phyloP scores from a whole-genome alignment of 2,797 vertebrate species.

The Poliocrania exsul region DNA sequence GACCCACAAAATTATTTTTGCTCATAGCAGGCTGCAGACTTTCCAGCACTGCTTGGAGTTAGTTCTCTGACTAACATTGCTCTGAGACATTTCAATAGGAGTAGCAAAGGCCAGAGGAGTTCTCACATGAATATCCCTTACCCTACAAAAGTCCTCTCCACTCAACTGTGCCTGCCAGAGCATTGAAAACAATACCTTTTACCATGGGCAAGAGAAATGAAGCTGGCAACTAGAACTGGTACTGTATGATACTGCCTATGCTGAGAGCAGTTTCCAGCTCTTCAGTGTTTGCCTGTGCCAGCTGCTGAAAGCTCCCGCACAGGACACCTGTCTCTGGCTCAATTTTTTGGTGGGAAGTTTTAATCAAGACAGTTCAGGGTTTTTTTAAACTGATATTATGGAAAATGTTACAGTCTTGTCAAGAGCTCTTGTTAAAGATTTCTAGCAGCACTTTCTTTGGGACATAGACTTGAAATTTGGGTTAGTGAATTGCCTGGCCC shows the following conservation, averaged over 20 bases:
- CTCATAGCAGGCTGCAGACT: background rate
- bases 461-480: background rate
- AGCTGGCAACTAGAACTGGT: background rate
- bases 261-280: no score
- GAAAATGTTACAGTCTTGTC: background rate
- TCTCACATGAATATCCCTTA: background rate
- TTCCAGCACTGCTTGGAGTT: background rate
- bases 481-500: background rate
- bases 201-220: background rate
- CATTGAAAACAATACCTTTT: background rate
- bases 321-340: fast-evolving
- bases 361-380: background rate
- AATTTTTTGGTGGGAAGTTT: background rate
- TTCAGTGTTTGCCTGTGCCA: background rate
- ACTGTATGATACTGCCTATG: background rate
- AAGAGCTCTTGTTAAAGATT: background rate
- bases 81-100: fast-evolving
- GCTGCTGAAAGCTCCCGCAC: background rate
- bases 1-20: background rate
- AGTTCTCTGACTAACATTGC: background rate
- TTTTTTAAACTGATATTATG: background rate
- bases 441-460: background rate
- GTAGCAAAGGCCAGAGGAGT: background rate
- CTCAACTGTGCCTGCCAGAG: background rate
- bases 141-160: background rate